A percentile compares a stretch with the other conserved stretches of the same genome.
Conservation (phyloP, 2,113 vertebrate species). For the Tor tambroides region DNA sequence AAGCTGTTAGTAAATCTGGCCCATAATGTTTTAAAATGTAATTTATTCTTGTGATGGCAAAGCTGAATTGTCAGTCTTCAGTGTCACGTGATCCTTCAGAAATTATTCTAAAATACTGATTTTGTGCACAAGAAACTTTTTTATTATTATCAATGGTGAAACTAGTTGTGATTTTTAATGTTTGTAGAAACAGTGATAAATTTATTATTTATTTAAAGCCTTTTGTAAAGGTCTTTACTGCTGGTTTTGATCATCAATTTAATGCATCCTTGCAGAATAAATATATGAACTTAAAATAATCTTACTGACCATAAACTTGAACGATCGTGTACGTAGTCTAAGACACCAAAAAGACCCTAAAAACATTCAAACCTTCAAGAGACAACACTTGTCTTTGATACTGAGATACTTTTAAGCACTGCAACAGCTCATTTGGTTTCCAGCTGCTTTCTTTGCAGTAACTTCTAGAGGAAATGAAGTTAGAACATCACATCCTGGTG, state of each 20-base stretch:
- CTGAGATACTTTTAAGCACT: neutral
- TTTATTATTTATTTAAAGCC: neutral
- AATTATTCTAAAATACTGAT: neutral
- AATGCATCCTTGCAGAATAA: neutral
- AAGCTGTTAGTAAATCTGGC: no score
- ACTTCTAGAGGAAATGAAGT: slow-evolving; percentile 11
- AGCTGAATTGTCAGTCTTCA: neutral
- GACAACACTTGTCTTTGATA: no score
- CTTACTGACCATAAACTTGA: neutral
- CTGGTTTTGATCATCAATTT: neutral
- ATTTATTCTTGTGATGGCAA: neutral
- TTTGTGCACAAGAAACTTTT: neutral
- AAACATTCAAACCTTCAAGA: neutral
- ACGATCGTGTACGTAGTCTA: neutral
- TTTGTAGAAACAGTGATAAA: neutral
- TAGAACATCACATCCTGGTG: slow-evolving; percentile 39
- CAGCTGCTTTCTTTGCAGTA: neutral
- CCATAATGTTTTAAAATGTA: neutral
- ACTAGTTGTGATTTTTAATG: neutral
- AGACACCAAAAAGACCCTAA: neutral
- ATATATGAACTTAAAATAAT: neutral
- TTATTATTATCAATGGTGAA: neutral
- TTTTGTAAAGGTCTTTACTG: neutral
- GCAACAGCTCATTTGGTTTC: neutral
- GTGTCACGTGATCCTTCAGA: neutral